phyloP scores from a whole-genome alignment of 92 coral and sea anemone genomes.

The Pocillopora meandrina region DNA sequence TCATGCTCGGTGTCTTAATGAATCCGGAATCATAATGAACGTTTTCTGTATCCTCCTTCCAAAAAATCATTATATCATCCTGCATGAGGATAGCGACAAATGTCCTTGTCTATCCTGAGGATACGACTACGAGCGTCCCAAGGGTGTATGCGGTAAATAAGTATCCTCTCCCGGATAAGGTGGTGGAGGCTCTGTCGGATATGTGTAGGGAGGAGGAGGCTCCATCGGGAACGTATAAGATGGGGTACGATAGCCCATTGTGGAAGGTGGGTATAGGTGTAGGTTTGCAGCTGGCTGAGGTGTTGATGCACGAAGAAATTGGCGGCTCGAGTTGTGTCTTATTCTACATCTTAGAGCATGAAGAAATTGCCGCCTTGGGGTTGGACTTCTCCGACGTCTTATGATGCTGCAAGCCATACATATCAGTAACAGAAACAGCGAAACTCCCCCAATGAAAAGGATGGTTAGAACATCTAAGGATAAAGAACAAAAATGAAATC shows the following conservation, averaged over 20 bases:
- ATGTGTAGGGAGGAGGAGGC: constrained; percentile 1
- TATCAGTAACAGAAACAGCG: no score
- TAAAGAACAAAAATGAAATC: no score
- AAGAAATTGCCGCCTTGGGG: background rate
- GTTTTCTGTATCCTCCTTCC: background rate
- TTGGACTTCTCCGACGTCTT: background rate
- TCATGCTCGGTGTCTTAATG: no score
- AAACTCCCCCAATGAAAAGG: no score
- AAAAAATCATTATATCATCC: background rate
- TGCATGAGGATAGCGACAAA: background rate
- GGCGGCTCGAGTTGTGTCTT: background rate
- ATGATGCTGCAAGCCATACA: no score
- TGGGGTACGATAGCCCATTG: background rate
- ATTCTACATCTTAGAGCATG: background rate
- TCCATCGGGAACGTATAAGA: background rate
- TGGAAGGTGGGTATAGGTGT: background rate
- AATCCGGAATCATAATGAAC: background rate
- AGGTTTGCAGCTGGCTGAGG: background rate
- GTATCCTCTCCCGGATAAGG: constrained; percentile 9
- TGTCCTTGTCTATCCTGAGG: background rate
- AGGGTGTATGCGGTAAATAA: background rate
- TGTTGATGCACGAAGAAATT: background rate
- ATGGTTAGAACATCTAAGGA: no score
- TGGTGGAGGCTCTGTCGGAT: constrained; percentile 1
- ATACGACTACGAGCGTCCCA: background rate